phyloP scores from a whole-genome alignment of 2,888 invertebrate species.

The Lordiphosa fenestrarum region DNA sequence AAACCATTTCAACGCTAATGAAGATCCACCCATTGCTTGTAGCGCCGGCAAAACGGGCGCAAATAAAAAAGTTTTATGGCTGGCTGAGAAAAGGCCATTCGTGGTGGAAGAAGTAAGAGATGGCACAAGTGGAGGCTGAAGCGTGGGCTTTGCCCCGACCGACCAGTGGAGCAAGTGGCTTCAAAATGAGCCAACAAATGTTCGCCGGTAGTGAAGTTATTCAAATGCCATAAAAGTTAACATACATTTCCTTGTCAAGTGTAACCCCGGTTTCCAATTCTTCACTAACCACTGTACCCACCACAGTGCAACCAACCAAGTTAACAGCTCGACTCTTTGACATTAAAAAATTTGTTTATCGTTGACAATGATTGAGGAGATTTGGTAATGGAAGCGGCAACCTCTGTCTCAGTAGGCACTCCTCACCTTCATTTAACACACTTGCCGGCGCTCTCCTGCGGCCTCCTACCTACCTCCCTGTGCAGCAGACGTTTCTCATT shows the following conservation, averaged over 20 bases:
- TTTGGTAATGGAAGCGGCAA: conserved; percentile 45
- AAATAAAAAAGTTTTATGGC: conserved; percentile 26
- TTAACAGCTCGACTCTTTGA: neutral
- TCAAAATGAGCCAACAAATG: no score
- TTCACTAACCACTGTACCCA: no score
- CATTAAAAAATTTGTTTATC: conserved; percentile 57
- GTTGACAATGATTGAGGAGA: conserved; percentile 59
- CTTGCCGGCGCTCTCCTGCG: neutral
- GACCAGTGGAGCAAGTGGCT: no score
- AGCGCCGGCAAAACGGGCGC: conserved; percentile 44
- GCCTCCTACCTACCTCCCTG: neutral
- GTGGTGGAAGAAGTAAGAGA: conserved; percentile 1
- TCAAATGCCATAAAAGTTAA: no score
- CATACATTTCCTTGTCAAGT: no score
- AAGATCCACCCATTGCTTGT: conserved; percentile 68
- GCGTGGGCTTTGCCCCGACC: neutral
- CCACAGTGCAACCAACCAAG: no score
- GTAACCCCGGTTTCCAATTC: no score
- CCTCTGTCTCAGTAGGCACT: conserved; percentile 8
- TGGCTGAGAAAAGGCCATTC: neutral
- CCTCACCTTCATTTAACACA: conserved; percentile 2
- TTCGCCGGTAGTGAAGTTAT: no score
- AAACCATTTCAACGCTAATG: conserved; percentile 58
- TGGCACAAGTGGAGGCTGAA: neutral
- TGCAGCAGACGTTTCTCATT: neutral